phyloP scores from a whole-genome alignment of 2,113 vertebrate species.

The Canis aureus region DNA sequence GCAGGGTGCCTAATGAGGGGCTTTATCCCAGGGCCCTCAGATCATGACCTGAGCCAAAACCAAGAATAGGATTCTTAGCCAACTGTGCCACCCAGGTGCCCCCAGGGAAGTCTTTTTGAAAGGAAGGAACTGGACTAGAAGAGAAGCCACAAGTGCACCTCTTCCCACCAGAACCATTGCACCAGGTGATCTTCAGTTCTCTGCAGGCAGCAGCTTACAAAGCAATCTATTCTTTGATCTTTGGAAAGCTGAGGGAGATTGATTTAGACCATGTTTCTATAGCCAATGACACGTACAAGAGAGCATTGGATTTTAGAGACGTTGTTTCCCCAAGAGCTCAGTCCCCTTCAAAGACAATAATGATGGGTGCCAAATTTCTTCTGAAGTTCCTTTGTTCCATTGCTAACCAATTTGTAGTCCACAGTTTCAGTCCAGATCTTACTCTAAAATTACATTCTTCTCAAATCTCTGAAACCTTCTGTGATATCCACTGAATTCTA shows the following conservation, averaged over 20 bases:
- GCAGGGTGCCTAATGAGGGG: not conserved
- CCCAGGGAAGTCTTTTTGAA: constrained; percentile 1
- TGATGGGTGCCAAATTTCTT: not conserved
- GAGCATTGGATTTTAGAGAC: not conserved
- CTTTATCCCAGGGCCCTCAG: not conserved
- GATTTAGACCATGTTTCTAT: not conserved
- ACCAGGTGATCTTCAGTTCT: not conserved
- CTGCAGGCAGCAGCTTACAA: not conserved
- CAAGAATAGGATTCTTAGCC: not conserved
- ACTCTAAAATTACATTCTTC: not conserved
- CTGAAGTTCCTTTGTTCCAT: not conserved
- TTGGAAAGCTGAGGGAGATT: not conserved
- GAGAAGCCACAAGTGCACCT: not conserved
- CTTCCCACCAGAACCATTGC: not conserved
- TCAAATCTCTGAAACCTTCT: not conserved
- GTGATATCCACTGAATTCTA: not conserved
- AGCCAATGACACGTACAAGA: not conserved
- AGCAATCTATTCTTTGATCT: not conserved
- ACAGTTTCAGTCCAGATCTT: not conserved
- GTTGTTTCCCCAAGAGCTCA: not conserved
- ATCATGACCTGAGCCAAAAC: not conserved
- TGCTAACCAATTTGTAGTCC: not conserved
- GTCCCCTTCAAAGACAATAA: not conserved
- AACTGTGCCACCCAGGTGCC: not conserved
- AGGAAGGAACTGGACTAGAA: not conserved